A percentile compares a stretch with the other conserved stretches of the same genome.
Evolutionary conservation across 2,797 vertebrate species (phyloP).

Genomic region (Lycodopsis pacificus): DNA sequence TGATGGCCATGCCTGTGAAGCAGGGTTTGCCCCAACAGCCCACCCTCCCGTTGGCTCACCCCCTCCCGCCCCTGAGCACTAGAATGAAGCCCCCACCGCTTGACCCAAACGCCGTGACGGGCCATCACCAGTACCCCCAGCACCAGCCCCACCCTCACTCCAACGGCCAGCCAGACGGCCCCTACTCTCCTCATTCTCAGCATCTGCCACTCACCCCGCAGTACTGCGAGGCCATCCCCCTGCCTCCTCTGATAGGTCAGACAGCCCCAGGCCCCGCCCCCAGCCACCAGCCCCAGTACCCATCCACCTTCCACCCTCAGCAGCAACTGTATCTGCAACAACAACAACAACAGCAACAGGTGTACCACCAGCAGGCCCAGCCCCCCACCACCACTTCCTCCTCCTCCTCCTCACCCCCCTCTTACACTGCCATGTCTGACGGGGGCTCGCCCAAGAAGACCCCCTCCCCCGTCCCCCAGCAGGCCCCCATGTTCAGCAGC

Average conservation of each 20-base stretch:
- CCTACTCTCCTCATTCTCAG: conserved; percentile 78
- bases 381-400: conserved; percentile 78
- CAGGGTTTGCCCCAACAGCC: conserved; percentile 80
- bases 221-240: conserved; percentile 81
- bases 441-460: conserved; percentile 89
- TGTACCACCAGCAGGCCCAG: conserved; percentile 83
- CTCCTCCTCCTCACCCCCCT: conserved; percentile 85
- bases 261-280: conserved; percentile 75
- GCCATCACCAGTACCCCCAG: conserved; percentile 72
- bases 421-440: conserved; percentile 89
- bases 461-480: conserved; percentile 90
- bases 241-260: conserved; percentile 78
- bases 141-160: conserved; percentile 71
- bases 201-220: conserved; percentile 74
- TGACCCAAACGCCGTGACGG: conserved; percentile 61
- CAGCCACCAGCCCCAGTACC: conserved; percentile 77
- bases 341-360: conserved; percentile 79
- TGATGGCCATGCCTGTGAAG: conserved; percentile 81
- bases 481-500: conserved; percentile 86
- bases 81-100: conserved; percentile 80
- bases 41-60: conserved; percentile 82
- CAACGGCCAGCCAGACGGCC: conserved; percentile 81
- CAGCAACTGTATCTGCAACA: conserved; percentile 78
- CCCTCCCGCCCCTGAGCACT: conserved; percentile 81
- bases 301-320: conserved; percentile 82